A percentile compares a stretch with the other conserved stretches of the same genome.
These are phyloP conservation scores for Meteorus sp. DNA, from an alignment of 1,140 invertebrate genomes.

Conservation along the genomic window DNA sequence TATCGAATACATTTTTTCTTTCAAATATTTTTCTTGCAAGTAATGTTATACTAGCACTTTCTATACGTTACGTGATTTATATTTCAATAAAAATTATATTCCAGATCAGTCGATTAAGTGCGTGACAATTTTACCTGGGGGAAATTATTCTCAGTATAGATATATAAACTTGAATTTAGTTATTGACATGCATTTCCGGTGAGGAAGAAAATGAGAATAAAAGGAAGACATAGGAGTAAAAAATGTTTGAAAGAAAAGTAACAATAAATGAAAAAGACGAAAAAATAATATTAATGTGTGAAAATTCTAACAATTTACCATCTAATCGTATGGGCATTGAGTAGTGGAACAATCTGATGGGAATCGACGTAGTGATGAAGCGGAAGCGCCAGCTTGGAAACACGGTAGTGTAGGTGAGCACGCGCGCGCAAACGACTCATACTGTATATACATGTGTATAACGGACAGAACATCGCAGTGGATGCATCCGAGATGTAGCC, in stretches of 20 bases:
- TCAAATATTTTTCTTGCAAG: not conserved
- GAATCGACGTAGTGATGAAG: not conserved
- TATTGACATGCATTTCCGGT: too few relatives aligned
- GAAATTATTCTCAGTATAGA: not conserved
- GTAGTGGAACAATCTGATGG: not conserved
- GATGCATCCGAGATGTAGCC: constrained; percentile 31
- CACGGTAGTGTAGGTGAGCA: constrained; percentile 16
- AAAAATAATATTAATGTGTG: too few relatives aligned
- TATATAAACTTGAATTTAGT: too few relatives aligned
- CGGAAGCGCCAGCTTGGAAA: constrained; percentile 18
- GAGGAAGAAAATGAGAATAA: too few relatives aligned
- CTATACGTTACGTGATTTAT: constrained; percentile 16
- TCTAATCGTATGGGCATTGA: too few relatives aligned
- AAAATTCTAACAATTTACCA: too few relatives aligned
- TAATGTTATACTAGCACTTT: constrained; percentile 9
- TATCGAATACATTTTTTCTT: not conserved
- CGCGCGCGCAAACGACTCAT: constrained; percentile 12
- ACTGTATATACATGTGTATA: too few relatives aligned
- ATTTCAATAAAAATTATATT: constrained; percentile 14
- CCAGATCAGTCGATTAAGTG: constrained; percentile 4
- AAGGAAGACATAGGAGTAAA: too few relatives aligned
- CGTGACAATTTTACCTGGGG: not conserved
- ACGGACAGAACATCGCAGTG: too few relatives aligned
- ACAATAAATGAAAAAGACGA: too few relatives aligned
- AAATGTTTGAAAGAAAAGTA: too few relatives aligned